phyloP scores from a whole-genome alignment of 2,113 vertebrate species.

The Salvelinus namaycush region DNA sequence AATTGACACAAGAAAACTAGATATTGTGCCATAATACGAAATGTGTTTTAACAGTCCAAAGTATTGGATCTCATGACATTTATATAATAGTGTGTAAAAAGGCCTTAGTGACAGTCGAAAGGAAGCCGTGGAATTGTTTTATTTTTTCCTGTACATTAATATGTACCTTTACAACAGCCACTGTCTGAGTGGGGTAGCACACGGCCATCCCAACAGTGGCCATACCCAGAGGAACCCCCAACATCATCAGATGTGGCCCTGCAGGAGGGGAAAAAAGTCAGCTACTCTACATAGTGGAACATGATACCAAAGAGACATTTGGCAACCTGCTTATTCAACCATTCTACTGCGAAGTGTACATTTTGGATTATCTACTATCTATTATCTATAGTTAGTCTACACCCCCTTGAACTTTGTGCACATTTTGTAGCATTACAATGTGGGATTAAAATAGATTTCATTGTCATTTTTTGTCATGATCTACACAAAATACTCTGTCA shows the following conservation, averaged over 20 bases:
- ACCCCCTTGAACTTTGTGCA: too few species aligned
- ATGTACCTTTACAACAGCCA: constrained; percentile 78
- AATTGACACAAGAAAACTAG: too few species aligned
- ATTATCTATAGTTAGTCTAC: too few species aligned
- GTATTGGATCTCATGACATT: neutral
- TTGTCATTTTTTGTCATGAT: too few species aligned
- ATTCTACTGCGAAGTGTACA: neutral
- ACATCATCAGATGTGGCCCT: constrained; percentile 81
- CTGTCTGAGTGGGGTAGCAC: constrained; percentile 80
- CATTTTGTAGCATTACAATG: too few species aligned
- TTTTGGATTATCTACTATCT: neutral
- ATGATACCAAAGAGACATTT: neutral
- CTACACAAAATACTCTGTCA: too few species aligned
- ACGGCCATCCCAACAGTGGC: constrained; percentile 70
- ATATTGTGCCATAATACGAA: too few species aligned
- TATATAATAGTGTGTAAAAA: neutral
- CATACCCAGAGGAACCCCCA: constrained; percentile 74
- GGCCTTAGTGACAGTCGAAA: neutral
- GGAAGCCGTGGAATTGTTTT: neutral
- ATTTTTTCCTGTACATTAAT: neutral
- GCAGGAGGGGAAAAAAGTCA: neutral
- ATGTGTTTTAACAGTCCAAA: neutral
- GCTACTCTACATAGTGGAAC: too few species aligned
- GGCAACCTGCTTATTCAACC: neutral
- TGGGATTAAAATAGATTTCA: too few species aligned